These are phyloP conservation scores for Batillaria attramentaria DNA, from an alignment of 1,140 invertebrate species.

Conservation along the genomic window DNA sequence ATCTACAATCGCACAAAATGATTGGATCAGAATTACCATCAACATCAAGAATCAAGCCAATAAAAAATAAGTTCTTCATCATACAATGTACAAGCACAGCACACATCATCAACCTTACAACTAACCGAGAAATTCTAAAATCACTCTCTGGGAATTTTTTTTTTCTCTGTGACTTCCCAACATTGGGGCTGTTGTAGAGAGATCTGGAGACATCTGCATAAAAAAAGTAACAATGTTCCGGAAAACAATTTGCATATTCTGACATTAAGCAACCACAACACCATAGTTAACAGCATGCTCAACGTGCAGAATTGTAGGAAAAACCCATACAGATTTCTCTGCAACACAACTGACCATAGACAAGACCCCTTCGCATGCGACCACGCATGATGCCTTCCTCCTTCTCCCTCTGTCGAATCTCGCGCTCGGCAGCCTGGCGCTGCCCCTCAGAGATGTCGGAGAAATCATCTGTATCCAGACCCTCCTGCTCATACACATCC, in stretches of 20 bases:
- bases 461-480: conserved; percentile 89
- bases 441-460: conserved; percentile 85
- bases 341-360: conserved; percentile 73
- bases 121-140: background rate
- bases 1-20: conserved; percentile 51
- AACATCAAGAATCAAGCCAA: background rate
- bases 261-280: background rate
- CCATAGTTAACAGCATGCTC: background rate
- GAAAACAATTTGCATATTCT: background rate
- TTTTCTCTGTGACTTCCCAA: too few relatives aligned
- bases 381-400: conserved; percentile 83
- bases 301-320: background rate
- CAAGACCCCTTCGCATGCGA: conserved; percentile 80
- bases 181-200: background rate
- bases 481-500: conserved; percentile 91
- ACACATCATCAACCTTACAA: background rate
- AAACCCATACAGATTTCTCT: too few relatives aligned
- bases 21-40: background rate
- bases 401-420: conserved; percentile 87
- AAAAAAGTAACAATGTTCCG: background rate
- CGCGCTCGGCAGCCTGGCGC: conserved; percentile 88
- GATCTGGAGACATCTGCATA: background rate
- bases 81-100: conserved; percentile 1
- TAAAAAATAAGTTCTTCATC: background rate
- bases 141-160: background rate